A percentile compares a stretch with the other conserved stretches of the same genome.
Conservation (phyloP, 2,113 vertebrate species). For the Tringa solitaria region DNA sequence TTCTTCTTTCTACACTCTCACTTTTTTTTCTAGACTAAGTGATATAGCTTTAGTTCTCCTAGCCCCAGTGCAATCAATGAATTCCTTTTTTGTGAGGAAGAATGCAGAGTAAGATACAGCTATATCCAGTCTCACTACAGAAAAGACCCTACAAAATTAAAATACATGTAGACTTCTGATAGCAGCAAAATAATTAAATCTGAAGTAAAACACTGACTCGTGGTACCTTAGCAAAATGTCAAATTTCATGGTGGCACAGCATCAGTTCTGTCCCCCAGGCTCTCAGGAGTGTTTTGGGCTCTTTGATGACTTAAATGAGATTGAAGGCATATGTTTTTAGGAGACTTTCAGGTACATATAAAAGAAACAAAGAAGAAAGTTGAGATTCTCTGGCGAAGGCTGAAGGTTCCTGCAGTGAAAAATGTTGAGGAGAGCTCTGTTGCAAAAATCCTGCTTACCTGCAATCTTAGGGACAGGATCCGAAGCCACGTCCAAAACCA, state of each 20-base stretch:
- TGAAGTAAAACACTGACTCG: background rate
- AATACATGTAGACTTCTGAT: background rate
- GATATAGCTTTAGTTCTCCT: background rate
- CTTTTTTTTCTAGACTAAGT: background rate
- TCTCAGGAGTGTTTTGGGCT: background rate
- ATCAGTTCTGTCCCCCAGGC: background rate
- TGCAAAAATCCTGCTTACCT: background rate
- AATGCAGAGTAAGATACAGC: background rate
- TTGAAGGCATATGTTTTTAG: background rate
- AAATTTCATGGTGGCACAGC: background rate
- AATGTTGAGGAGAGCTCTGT: background rate
- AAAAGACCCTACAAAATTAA: background rate
- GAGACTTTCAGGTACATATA: background rate
- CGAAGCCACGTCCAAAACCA: background rate
- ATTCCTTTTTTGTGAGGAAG: background rate
- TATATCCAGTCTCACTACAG: background rate
- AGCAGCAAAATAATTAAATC: conserved; percentile 27
- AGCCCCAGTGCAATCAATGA: background rate
- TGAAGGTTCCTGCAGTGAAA: background rate
- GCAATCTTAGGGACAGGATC: background rate
- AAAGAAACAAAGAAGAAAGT: background rate
- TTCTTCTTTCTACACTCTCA: background rate
- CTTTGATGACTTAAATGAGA: conserved; percentile 6
- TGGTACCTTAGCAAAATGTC: conserved; percentile 24
- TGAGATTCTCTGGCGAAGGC: background rate